Conservation (phyloP, 2,113 vertebrate species). For the Actenoides hombroni region DNA sequence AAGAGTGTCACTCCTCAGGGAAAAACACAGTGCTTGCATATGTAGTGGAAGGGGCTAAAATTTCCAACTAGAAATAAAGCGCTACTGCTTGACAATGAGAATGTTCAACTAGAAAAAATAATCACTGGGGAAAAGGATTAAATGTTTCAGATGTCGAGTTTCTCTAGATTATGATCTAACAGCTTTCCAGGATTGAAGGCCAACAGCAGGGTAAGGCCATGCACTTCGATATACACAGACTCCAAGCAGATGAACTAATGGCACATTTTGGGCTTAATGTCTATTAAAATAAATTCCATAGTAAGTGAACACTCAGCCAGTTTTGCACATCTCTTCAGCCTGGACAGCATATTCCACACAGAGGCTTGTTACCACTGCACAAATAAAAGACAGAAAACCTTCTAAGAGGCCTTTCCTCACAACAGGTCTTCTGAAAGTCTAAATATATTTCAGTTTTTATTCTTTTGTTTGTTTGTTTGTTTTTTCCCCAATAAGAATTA, state of each 20-base stretch:
- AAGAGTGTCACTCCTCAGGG: background rate
- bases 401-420: background rate
- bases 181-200: background rate
- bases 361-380: constrained; percentile 71
- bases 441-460: too few relatives aligned
- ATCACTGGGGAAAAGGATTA: background rate
- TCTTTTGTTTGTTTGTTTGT: too few relatives aligned
- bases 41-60: background rate
- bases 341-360: constrained; percentile 74
- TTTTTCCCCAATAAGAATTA: background rate
- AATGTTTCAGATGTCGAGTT: background rate
- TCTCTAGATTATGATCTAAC: background rate
- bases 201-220: background rate
- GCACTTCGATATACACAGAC: background rate
- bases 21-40: background rate
- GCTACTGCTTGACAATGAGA: background rate
- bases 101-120: background rate
- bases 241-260: background rate
- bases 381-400: constrained; percentile 73
- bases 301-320: constrained; percentile 69
- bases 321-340: constrained; percentile 73
- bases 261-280: background rate
- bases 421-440: background rate
- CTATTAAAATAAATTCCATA: background rate
- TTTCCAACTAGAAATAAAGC: background rate